These are phyloP conservation scores for Bombus turneri DNA, from an alignment of 1,140 invertebrate genomes.

Conservation along the genomic window DNA sequence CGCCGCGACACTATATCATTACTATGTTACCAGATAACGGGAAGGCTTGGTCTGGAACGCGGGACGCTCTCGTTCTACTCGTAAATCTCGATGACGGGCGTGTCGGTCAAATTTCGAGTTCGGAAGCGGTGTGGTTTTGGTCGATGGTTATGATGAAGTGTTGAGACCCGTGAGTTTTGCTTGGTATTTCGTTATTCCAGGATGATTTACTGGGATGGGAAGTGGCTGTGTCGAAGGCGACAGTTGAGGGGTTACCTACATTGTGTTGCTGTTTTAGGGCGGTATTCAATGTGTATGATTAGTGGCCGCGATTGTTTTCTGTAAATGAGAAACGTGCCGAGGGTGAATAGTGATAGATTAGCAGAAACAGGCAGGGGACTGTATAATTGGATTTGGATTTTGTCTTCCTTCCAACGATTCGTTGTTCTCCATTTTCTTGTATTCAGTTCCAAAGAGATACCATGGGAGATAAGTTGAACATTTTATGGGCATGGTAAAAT, in stretches of 20 bases:
- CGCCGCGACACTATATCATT: constrained; percentile 69
- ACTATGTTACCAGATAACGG: constrained; percentile 61
- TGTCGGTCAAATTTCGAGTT: constrained; percentile 27
- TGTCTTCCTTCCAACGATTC: background rate
- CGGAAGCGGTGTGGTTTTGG: background rate
- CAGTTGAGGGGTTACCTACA: background rate
- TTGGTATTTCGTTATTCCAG: background rate
- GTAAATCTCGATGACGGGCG: constrained; percentile 51
- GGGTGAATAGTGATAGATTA: background rate
- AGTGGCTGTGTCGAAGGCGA: background rate
- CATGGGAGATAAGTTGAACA: background rate
- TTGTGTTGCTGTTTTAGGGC: background rate
- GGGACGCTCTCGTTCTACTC: background rate
- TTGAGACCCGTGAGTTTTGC: background rate
- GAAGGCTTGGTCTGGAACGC: constrained; percentile 24
- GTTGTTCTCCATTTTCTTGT: background rate
- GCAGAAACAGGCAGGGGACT: background rate
- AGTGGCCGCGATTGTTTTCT: background rate
- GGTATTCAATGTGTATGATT: background rate
- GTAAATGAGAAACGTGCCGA: background rate
- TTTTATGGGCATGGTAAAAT: background rate
- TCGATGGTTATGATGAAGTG: background rate
- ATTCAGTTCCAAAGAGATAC: background rate
- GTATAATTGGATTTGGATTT: background rate
- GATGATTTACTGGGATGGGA: background rate